phyloP scores from a whole-genome alignment of 2,113 vertebrate genomes.

The Elgaria multicarinata region DNA sequence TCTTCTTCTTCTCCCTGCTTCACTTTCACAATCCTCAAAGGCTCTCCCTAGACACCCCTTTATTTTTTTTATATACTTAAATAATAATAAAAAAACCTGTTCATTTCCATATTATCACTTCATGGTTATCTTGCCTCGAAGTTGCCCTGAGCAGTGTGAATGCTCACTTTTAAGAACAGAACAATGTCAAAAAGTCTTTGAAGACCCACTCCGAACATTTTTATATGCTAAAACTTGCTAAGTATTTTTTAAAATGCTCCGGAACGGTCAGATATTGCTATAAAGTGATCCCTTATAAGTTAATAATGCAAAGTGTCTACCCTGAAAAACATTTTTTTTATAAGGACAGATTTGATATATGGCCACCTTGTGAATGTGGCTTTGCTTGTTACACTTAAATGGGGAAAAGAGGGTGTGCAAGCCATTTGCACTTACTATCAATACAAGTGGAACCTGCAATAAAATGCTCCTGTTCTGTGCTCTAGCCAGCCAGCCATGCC shows the following conservation, averaged over 20 bases:
- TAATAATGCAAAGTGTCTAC: conserved; percentile 59
- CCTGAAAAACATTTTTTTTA: conserved; percentile 47
- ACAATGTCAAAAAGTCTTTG: conserved; percentile 73
- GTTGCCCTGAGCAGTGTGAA: conserved; percentile 67
- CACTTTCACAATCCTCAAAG: conserved; percentile 47
- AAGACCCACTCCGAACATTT: conserved; percentile 58
- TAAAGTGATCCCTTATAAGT: conserved; percentile 55
- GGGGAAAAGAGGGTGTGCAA: neutral
- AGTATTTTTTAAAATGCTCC: conserved; percentile 66
- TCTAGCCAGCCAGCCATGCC: neutral
- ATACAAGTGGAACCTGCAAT: neutral
- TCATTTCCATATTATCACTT: conserved; percentile 69
- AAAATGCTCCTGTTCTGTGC: neutral
- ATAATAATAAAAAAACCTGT: conserved; percentile 48
- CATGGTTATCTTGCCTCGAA: conserved; percentile 68
- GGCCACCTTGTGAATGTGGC: neutral
- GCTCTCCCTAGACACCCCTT: conserved; percentile 9
- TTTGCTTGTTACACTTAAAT: neutral
- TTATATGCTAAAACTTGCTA: conserved; percentile 64
- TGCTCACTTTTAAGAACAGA: conserved; percentile 69
- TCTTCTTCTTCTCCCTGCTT: neutral
- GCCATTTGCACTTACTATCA: neutral
- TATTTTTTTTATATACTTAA: conserved; percentile 12
- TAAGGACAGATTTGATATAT: conserved; percentile 39
- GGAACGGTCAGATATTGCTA: conserved; percentile 31